phyloP scores from a whole-genome alignment of 1,140 invertebrate species.

The Drosophila chauvacae region DNA sequence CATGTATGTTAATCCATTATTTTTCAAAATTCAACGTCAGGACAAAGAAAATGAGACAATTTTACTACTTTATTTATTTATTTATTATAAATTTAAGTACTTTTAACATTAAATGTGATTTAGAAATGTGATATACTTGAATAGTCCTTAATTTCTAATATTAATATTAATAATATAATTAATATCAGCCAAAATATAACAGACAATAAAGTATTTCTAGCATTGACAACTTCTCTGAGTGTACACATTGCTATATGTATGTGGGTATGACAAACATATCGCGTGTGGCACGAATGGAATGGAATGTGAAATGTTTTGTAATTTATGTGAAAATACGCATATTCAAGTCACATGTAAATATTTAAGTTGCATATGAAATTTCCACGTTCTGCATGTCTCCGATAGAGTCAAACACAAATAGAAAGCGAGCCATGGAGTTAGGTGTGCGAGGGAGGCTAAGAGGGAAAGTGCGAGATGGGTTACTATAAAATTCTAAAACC shows the following conservation, averaged over 20 bases:
- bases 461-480: constrained; percentile 2
- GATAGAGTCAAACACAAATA: constrained; percentile 57
- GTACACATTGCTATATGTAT: constrained; percentile 10
- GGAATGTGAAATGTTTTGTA: constrained; percentile 68
- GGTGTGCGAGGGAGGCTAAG: background rate
- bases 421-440: constrained; percentile 2
- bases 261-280: constrained; percentile 56
- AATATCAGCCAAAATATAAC: background rate
- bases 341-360: constrained; percentile 80
- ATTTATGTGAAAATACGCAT: constrained; percentile 78
- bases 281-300: constrained; percentile 59
- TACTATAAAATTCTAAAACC: constrained; percentile 75
- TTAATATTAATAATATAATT: background rate
- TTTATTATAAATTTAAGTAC: no score
- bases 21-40: background rate
- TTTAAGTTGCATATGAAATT: constrained; percentile 78
- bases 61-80: no score
- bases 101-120: no score
- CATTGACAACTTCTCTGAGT: background rate
- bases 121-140: background rate
- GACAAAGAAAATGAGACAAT: no score
- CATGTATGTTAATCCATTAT: background rate
- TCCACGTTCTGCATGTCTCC: constrained; percentile 68
- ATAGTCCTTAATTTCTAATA: background rate
- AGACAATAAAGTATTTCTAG: background rate